Evolutionary conservation across 2,797 vertebrate genomes (phyloP), one percentile per base, ranked within the genome.

Genomic region (Tapera naevia): DNA sequence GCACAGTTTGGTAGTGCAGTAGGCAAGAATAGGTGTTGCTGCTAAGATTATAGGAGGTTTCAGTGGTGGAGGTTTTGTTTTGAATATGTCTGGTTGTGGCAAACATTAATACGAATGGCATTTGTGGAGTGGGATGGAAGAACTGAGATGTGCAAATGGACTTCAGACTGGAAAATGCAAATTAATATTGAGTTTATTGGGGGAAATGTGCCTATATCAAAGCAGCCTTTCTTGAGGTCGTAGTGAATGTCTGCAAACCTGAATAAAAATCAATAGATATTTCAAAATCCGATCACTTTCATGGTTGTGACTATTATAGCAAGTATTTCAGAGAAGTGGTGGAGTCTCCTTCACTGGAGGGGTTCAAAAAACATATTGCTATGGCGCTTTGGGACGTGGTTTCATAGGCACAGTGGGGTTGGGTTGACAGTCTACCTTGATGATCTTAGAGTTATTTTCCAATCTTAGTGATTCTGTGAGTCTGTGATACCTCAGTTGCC

Each of bases 401-500:
- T 46, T 22, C 46, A 45, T 46, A 46, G 19, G 45, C 45, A 46
- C 11, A 45, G 45, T 18, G 45, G 21, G 9, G 19, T 46, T 46
- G 45, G 45, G 21, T 46, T 23, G 21, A 46, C 19, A 23, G 46
- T 48, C 48, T 46, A 21, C 24, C 46, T 48, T 21, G 22, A 46
- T 46, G 18, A 48, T 48, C 23, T 48, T 48, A 48, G 22, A 48
- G 19, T 46, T 48, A 46, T 48, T 48, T 45, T 45, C 45, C 46
- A 48, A 48, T 22, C 11, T 12, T 23, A 48, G 22, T 23, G 46
- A 48, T 23, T 23, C 22, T 24, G 24, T 48, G 21, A 48, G 48
- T 48, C 46, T 48, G 35, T 83, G 89, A 93, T 94, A 61, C 87
- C 90, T 91, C 90, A 88, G 56, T 79, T 75, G 86, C 84, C 89